These are phyloP conservation scores for Agonopterix heracliana DNA, from an alignment of 2,888 invertebrate genomes.

Conservation along the genomic window DNA sequence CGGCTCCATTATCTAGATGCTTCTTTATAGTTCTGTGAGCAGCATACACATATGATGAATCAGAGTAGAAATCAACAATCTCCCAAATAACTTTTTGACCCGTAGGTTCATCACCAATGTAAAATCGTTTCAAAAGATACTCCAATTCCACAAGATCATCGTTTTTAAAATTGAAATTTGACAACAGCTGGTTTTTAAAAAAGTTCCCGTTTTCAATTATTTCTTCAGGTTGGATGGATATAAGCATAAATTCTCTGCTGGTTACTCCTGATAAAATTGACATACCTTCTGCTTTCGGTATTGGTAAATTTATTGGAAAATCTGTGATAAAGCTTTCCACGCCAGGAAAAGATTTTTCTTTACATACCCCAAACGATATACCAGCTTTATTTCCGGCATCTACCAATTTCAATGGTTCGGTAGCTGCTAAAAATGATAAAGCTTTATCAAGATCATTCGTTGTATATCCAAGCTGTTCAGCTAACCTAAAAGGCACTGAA, in stretches of 20 bases:
- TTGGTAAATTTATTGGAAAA: constrained; percentile 28
- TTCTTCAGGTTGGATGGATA: constrained; percentile 1
- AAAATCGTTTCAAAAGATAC: neutral
- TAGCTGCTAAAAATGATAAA: constrained; percentile 24
- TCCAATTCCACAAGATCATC: constrained; percentile 15
- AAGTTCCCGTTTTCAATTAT: neutral
- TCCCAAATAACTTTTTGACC: neutral
- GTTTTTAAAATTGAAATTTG: constrained; percentile 19
- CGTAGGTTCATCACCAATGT: constrained; percentile 4
- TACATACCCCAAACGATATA: constrained; percentile 29
- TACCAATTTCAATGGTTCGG: constrained; percentile 27
- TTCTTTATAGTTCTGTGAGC: constrained; percentile 20
- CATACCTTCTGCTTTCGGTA: constrained; percentile 31
- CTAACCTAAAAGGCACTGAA: constrained; percentile 29
- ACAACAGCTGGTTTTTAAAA: neutral
- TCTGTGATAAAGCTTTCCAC: constrained; percentile 34
- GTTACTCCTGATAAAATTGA: constrained; percentile 43
- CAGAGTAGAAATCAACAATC: neutral
- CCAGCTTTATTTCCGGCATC: constrained; percentile 20
- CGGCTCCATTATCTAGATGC: constrained; percentile 25
- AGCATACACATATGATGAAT: constrained; percentile 3
- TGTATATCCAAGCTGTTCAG: constrained; percentile 27
- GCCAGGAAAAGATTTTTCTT: constrained; percentile 35
- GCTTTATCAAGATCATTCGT: constrained; percentile 27
- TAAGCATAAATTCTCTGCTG: constrained; percentile 24